Percentiles rank a stretch among this genome's conserved stretches.
phyloP scores from a whole-genome alignment of 2,113 vertebrate species.

The Pantherophis guttatus region DNA sequence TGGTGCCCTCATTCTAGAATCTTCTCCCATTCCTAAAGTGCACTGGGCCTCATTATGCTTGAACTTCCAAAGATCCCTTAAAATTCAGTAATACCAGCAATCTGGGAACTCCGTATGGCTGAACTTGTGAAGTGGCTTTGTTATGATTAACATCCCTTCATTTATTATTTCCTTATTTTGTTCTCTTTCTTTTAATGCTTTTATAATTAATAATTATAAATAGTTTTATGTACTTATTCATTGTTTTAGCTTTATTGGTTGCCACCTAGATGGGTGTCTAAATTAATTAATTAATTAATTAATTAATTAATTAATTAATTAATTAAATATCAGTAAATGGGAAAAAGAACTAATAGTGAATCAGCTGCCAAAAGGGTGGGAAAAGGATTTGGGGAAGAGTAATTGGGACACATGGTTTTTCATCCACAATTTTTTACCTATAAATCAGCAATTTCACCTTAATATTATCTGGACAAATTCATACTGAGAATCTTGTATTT shows the following conservation, averaged over 20 bases:
- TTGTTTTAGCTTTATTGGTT: not conserved
- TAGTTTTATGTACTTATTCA: not conserved
- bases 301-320: no score
- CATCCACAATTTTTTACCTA: not conserved
- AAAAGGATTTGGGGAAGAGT: no score
- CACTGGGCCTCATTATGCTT: not conserved
- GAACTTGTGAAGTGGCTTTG: not conserved
- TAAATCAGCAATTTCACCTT: not conserved
- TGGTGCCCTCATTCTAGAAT: no score
- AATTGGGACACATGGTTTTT: not conserved
- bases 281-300: no score
- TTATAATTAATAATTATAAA: not conserved
- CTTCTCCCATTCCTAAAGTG: no score
- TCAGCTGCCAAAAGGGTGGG: not conserved
- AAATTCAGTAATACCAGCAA: not conserved
- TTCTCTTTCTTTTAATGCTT: not conserved
- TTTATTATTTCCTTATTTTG: not conserved
- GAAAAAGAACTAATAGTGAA: not conserved
- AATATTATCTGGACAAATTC: not conserved
- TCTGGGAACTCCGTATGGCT: not conserved
- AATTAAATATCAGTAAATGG: not conserved
- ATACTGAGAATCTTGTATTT: not conserved
- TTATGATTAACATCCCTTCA: not conserved
- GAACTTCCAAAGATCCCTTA: not conserved
- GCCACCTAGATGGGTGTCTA: not conserved